phyloP scores from a whole-genome alignment of 2,113 vertebrate genomes.

The Stegostoma tigrinum region DNA sequence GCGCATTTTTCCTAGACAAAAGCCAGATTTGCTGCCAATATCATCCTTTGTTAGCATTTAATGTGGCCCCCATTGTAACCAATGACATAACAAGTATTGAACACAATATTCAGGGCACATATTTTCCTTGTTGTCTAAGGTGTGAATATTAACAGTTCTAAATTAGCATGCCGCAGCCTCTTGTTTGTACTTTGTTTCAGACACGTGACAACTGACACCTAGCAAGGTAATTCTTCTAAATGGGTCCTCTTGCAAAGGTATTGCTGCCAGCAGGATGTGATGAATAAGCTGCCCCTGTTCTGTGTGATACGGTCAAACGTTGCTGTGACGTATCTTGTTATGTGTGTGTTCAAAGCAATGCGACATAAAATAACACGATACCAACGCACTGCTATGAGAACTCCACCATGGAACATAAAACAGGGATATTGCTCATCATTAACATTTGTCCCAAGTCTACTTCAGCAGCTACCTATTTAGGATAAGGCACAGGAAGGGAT shows the following conservation, averaged over 20 bases:
- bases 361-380: neutral
- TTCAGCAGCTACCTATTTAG: neutral
- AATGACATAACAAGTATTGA: too few species aligned
- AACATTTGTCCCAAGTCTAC: neutral
- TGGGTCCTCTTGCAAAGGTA: neutral
- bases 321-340: neutral
- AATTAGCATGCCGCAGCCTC: neutral
- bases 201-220: neutral
- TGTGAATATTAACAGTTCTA: neutral
- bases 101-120: too few species aligned
- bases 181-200: neutral
- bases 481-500: neutral
- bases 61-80: too few species aligned
- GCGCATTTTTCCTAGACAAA: neutral
- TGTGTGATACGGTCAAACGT: neutral
- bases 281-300: neutral
- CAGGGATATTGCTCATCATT: neutral
- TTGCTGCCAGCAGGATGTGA: neutral
- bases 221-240: neutral
- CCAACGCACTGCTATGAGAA: neutral
- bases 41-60: neutral
- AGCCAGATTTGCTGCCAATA: neutral
- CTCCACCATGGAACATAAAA: too few species aligned
- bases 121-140: neutral
- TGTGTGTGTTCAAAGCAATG: neutral